Percentiles rank a stretch among this genome's conserved stretches.
These are phyloP conservation scores for Nemapogon koenigi DNA, from an alignment of 2,888 invertebrate genomes.

Conservation along the genomic window DNA sequence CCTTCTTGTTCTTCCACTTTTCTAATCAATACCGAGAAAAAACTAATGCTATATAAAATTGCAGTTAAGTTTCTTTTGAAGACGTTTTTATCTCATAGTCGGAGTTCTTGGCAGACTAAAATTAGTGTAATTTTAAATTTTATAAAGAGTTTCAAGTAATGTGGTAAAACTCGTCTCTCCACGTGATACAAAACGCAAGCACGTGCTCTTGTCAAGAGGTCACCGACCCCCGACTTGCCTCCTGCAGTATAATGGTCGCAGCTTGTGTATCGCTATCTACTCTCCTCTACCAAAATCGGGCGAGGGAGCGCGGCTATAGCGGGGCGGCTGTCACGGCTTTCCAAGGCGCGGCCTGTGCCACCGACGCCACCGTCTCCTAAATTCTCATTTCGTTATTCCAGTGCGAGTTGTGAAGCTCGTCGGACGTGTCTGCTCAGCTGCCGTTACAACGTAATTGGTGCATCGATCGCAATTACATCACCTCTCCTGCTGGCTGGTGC, in stretches of 20 bases:
- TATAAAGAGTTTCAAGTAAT: not conserved
- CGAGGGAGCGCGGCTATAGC: conserved; percentile 11
- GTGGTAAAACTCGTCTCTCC: conserved; percentile 19
- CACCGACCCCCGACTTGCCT: conserved; percentile 30
- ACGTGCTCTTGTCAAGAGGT: conserved; percentile 31
- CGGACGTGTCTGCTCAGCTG: not conserved
- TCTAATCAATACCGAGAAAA: conserved; percentile 38
- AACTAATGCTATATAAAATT: not conserved
- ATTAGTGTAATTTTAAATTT: not conserved
- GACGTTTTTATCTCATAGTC: too few species aligned
- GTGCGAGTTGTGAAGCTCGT: not conserved
- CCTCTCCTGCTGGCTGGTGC: conserved; percentile 59
- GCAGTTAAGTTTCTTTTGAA: conserved; percentile 4
- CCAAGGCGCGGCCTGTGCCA: conserved; percentile 8
- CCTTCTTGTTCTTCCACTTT: conserved; percentile 23
- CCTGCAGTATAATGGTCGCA: conserved; percentile 9
- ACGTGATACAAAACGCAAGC: conserved; percentile 27
- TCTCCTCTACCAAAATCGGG: conserved; percentile 11
- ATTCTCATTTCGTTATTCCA: conserved; percentile 3
- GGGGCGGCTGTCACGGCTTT: conserved; percentile 15
- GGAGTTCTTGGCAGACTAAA: not conserved
- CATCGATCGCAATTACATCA: conserved; percentile 65
- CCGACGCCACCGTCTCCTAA: too few species aligned
- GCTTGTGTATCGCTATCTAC: conserved; percentile 7
- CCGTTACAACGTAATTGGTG: too few species aligned